Evolutionary conservation across 30 jellyfish, hydroid and myxozoan species (phyloP), one percentile per base, ranked within the genome.

Genomic region (Hydractinia echinata): DNA sequence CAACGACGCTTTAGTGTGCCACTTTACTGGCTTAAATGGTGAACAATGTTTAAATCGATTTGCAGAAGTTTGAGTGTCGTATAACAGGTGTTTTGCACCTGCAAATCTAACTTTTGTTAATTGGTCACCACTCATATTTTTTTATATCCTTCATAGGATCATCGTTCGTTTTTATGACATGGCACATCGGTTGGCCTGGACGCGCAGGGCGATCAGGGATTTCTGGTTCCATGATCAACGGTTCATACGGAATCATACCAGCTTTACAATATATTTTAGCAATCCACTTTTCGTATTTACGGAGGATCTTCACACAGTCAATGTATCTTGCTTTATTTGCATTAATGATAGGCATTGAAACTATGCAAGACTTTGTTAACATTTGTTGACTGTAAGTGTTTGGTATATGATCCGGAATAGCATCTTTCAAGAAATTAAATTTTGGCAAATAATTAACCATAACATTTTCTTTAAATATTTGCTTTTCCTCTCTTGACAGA

Each of bases 101-200:
- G 84, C 80, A n/a, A n/a, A n/a, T n/a, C n/a, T n/a, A n/a, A n/a
- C n/a, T n/a, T n/a, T n/a, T n/a, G n/a, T n/a, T n/a, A 18, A 76
- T 49, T 76, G 84, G 50, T 76, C 84, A 39, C 81, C 84, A 13
- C 54, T 39, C 20, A 8, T n/a, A 66, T 1, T 53, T 66, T 11
- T 49, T 19, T 10, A 76, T 76, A 50, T 49, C 84, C 53, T 54
- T 51, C 80, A 76, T 18, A 21, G 84, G 84, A 54, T 76, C 84
- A 50, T 54, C 68, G 15, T 10, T 9, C 10, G 68, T 56, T 9
- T 9, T 9, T 9, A 56, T 15, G 68, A 15, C 15, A 15, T 56
- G 68, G 15, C 13, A 10, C 10, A 9, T 9, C 15, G 68, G 10
- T 56, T 56, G 68, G 10, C 68, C 68, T 9, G 68, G 68, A 15